Base-by-base conservation (phyloP, 2,888 invertebrate species). In the Griposia aprilina region DNA sequence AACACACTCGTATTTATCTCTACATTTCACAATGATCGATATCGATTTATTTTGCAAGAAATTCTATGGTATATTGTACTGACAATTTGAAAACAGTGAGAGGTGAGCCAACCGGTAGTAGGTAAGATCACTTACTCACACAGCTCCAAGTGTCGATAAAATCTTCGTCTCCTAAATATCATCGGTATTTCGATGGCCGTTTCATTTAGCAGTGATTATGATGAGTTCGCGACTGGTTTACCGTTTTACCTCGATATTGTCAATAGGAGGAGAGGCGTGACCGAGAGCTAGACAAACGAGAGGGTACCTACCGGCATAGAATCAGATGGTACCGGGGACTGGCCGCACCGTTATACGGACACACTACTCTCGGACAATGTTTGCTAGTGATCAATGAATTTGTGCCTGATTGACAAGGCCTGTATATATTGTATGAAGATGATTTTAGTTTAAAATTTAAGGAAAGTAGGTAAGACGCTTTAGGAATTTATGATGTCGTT, bases 301-400 rank as follows among this genome's bases (percentile, higher is more conserved):
- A 48, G 55, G 70, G 65, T 62, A 78, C 52, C 23, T 62, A 78
- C 52, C 23, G 65, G 23, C 59, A 79, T n/a, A 74, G 36, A 80
- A 72, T 69, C 23, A 52, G 63, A 45, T 36, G 45, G 72, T 87
- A 80, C 83, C 67, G 70, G 78, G 83, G 82, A 87, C 75, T 8
- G 88, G 86, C 62, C 81, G 62, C 65, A 83, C 89, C 89, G 89
- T 89, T 89, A 89, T 68, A 52, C 80, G 82, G 87, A 83, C 77
- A 77, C 74, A 78, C 55, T 68, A 65, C n/a, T 76, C 52, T 36
- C 62, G 60, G 71, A 82, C 73, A 76, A 78, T 84, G 69, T 86
- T 86, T 87, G 70, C 76, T 45, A 52, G 57, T 75, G 41, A 81
- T 81, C 81, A 59, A 74, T 68, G 82, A 26, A 63, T n/a, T 66